Conservation (phyloP, 2,113 vertebrate genomes). For the Pagrus major region DNA sequence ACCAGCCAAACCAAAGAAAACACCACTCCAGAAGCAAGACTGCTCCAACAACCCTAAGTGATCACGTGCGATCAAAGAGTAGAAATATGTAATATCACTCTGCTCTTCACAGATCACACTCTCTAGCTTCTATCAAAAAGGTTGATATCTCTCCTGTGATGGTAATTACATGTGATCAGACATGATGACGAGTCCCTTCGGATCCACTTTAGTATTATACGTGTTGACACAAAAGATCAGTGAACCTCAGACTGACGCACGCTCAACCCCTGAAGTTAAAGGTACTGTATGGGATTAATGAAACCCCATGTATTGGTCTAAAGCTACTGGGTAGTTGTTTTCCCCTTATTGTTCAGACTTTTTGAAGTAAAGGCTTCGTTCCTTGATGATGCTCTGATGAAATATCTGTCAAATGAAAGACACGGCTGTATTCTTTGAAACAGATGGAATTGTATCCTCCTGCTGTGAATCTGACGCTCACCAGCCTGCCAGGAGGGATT, state of each 20-base stretch:
- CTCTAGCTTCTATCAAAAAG: background rate
- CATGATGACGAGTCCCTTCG: background rate
- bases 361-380: background rate
- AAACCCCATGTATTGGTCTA: background rate
- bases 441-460: slow-evolving; percentile 8
- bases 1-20: background rate
- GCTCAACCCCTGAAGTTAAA: background rate
- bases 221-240: background rate
- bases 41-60: background rate
- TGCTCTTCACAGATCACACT: background rate
- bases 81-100: background rate
- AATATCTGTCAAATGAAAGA: slow-evolving; percentile 33
- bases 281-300: background rate
- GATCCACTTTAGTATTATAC: background rate
- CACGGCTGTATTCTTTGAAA: slow-evolving; percentile 13
- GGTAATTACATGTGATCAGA: slow-evolving; percentile 3
- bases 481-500: slow-evolving; percentile 2
- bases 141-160: background rate
- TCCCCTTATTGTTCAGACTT: background rate
- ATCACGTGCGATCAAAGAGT: background rate
- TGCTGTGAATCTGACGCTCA: slow-evolving; percentile 21
- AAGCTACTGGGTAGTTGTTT: background rate
- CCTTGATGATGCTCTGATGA: slow-evolving; percentile 21
- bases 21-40: background rate
- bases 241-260: background rate